phyloP scores from a whole-genome alignment of 1,140 invertebrate genomes.

The Dreissena polymorpha region DNA sequence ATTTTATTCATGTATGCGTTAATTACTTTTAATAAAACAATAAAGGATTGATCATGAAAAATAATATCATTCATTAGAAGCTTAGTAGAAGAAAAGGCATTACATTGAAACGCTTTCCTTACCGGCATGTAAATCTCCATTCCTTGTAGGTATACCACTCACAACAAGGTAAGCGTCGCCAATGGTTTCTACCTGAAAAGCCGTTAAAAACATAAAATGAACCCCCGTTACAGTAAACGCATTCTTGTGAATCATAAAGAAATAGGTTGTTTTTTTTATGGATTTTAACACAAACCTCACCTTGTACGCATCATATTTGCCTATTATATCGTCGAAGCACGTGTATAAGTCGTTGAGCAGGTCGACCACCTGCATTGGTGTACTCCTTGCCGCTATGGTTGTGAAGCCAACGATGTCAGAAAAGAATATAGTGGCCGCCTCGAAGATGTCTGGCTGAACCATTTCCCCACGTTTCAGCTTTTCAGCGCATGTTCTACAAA shows the following conservation, averaged over 20 bases:
- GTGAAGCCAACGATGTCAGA: constrained; percentile 99
- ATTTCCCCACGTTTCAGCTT: constrained; percentile 91
- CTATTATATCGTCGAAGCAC: constrained; percentile 96
- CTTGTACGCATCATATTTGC: constrained; percentile 98
- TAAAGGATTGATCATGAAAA: neutral
- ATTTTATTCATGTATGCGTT: neutral
- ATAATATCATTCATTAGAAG: neutral
- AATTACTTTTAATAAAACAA: neutral
- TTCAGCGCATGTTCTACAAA: constrained; percentile 69
- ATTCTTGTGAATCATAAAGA: neutral
- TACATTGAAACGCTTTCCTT: constrained; percentile 39
- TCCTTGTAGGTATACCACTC: constrained; percentile 59
- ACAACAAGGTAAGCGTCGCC: constrained; percentile 60
- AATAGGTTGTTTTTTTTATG: neutral
- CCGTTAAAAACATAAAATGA: neutral
- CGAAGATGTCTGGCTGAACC: constrained; percentile 96
- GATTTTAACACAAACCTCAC: constrained; percentile 80
- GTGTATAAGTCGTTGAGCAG: constrained; percentile 97
- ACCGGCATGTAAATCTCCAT: constrained; percentile 80
- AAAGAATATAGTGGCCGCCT: constrained; percentile 97
- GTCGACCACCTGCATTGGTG: constrained; percentile 89
- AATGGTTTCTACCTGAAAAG: constrained; percentile 50
- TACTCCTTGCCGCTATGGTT: constrained; percentile 95
- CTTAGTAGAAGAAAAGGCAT: too few relatives aligned
- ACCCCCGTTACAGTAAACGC: neutral